phyloP scores from a whole-genome alignment of 2,797 vertebrate species.

The Avahi laniger region DNA sequence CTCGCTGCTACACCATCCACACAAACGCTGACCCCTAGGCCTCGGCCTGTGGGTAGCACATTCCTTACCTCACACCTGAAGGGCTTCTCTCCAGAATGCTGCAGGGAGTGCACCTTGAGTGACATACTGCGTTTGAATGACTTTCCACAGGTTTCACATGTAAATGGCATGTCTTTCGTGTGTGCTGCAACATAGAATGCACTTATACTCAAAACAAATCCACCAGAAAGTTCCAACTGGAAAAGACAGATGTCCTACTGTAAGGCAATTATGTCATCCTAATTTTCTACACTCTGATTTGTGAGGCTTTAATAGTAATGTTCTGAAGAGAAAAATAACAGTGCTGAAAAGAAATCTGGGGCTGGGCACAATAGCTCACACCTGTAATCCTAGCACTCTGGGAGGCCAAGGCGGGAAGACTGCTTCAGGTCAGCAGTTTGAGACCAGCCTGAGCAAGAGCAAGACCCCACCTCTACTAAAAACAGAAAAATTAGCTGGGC shows the following conservation, averaged over 20 bases:
- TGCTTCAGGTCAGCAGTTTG: no score
- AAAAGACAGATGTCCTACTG: neutral
- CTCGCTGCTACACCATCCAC: neutral
- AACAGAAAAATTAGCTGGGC: no score
- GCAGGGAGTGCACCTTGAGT: constrained; percentile 97
- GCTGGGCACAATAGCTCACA: no score
- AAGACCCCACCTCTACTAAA: no score
- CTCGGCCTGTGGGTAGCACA: neutral
- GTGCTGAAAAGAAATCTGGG: neutral
- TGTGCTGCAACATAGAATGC: constrained; percentile 89
- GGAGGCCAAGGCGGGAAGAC: no score
- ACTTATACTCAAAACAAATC: constrained; percentile 32
- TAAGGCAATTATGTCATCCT: neutral
- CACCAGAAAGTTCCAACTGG: neutral
- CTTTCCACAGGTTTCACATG: constrained; percentile 98
- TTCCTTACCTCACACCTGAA: constrained; percentile 96
- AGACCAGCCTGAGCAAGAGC: no score
- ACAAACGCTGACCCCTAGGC: fast-evolving
- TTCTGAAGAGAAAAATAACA: neutral
- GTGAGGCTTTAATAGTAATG: neutral
- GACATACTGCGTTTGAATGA: constrained; percentile 99
- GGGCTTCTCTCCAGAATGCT: constrained; percentile 98
- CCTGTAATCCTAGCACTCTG: no score
- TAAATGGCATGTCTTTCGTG: constrained; percentile 99
- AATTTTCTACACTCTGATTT: neutral